A percentile compares a stretch with the other conserved stretches of the same genome.
These are phyloP conservation scores for Aporophyla nigra DNA, from an alignment of 2,888 invertebrate genomes.

Conservation along the genomic window DNA sequence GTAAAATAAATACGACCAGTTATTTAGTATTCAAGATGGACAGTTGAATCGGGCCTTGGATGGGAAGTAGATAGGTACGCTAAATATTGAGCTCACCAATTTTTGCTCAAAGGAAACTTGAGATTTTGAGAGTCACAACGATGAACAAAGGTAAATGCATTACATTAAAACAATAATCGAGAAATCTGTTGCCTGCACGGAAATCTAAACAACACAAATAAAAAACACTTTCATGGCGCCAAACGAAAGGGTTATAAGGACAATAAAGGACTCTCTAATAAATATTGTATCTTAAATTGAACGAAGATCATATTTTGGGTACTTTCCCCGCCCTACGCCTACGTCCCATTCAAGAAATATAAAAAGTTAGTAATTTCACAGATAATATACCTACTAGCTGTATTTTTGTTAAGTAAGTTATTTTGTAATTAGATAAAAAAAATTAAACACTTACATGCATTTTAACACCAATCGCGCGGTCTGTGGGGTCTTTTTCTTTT, in stretches of 20 bases:
- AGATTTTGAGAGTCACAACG: too few relatives aligned
- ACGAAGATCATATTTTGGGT: neutral
- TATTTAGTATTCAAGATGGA: slow-evolving; percentile 2
- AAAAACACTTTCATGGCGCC: neutral
- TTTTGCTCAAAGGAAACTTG: neutral
- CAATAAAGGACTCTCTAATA: neutral
- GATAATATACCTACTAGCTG: neutral
- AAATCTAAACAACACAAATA: neutral
- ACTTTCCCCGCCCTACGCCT: neutral
- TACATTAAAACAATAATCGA: neutral
- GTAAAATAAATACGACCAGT: slow-evolving; percentile 72
- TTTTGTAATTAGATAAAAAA: neutral
- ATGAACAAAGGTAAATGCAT: neutral
- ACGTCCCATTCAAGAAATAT: neutral
- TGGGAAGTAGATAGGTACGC: neutral
- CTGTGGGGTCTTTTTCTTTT: slow-evolving; percentile 88
- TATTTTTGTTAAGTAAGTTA: neutral
- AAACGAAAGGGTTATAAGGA: neutral
- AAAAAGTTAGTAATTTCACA: neutral
- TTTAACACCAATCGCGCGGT: slow-evolving; percentile 87
- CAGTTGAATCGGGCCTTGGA: neutral
- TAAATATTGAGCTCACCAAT: neutral
- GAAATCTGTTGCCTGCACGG: neutral
- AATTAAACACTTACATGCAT: slow-evolving; percentile 78
- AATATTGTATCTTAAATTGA: neutral